These are phyloP conservation scores for Julus scandinavius DNA, from an alignment of 2,888 invertebrate genomes.

Conservation along the genomic window DNA sequence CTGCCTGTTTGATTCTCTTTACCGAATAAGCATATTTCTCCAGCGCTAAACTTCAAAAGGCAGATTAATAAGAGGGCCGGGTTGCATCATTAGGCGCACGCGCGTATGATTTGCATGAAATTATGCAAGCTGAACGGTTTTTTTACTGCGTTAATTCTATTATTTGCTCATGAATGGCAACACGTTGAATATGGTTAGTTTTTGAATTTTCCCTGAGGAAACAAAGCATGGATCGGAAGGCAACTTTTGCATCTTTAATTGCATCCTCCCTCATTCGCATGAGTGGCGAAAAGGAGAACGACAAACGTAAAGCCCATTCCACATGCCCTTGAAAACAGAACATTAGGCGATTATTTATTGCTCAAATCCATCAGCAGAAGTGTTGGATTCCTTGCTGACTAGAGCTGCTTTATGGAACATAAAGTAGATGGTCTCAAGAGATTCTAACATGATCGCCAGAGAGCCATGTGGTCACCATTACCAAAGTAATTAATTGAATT, in stretches of 20 bases:
- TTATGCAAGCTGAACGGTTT: slow-evolving; percentile 23
- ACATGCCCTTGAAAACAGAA: not conserved
- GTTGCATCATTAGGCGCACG: slow-evolving; percentile 12
- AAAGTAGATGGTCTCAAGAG: no score
- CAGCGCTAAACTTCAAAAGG: not conserved
- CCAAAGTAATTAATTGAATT: no score
- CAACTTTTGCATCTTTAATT: not conserved
- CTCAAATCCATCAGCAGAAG: no score
- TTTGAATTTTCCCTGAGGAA: not conserved
- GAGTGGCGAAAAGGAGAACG: no score
- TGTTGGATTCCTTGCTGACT: no score
- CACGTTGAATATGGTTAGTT: not conserved
- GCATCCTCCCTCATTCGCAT: not conserved
- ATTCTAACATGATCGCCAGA: no score
- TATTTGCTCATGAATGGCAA: not conserved
- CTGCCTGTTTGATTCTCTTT: not conserved
- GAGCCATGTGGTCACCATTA: no score
- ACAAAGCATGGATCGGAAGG: not conserved
- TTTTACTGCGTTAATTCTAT: not conserved
- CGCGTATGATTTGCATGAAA: not conserved
- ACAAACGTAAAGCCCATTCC: no score
- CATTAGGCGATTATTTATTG: not conserved
- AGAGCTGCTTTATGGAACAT: no score
- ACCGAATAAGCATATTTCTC: not conserved
- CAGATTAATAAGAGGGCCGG: not conserved